Conservation (phyloP, 1,140 invertebrate genomes). For the Dysdera silvatica region DNA sequence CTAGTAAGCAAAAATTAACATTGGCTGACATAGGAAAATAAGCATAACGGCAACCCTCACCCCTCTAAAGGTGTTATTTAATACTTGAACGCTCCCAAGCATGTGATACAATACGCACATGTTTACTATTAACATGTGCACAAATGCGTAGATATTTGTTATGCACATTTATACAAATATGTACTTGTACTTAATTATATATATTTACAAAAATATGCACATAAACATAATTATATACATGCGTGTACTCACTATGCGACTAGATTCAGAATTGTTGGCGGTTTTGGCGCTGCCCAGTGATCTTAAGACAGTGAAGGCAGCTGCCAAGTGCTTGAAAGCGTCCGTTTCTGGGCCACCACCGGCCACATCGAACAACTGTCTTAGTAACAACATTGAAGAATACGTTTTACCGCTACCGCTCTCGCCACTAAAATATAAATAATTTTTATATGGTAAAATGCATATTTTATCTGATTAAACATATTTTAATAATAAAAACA, state of each 20-base stretch:
- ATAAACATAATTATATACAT: too few species aligned
- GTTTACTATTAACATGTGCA: too few species aligned
- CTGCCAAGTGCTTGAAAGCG: constrained; percentile 90
- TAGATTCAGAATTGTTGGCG: constrained; percentile 80
- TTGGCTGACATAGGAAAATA: too few species aligned
- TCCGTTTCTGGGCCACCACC: constrained; percentile 89
- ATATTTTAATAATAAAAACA: too few species aligned
- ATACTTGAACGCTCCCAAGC: too few species aligned
- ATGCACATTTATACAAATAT: neutral
- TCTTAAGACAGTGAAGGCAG: constrained; percentile 83
- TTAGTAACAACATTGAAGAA: constrained; percentile 79
- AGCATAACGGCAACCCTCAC: too few species aligned
- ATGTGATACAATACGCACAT: too few species aligned
- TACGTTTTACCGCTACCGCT: constrained; percentile 93
- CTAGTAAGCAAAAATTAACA: too few species aligned
- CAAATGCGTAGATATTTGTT: too few species aligned
- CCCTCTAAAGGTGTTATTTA: too few species aligned
- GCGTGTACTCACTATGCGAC: constrained; percentile 67
- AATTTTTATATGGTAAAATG: neutral
- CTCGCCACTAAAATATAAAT: constrained; percentile 55
- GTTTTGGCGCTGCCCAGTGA: constrained; percentile 86
- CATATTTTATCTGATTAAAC: too few species aligned
- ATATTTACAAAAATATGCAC: neutral
- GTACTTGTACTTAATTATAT: neutral
- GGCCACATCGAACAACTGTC: constrained; percentile 84